phyloP scores from a whole-genome alignment of 2,113 vertebrate species.

The Rhipidura dahli region DNA sequence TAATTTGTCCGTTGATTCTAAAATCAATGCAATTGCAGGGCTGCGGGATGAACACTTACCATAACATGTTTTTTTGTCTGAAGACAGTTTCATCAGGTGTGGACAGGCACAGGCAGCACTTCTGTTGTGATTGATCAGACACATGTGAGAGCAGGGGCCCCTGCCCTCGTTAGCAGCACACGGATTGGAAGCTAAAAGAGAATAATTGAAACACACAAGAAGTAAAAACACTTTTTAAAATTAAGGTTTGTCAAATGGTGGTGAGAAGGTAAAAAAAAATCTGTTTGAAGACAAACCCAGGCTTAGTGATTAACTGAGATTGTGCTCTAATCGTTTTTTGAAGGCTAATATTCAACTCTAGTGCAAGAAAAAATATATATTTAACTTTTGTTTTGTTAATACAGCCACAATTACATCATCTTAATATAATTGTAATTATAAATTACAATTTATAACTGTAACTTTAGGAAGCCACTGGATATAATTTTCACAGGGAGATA shows the following conservation, averaged over 20 bases:
- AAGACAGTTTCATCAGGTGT: conserved; percentile 93
- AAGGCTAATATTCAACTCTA: not conserved
- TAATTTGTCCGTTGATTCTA: not conserved
- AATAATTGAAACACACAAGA: not conserved
- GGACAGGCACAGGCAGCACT: conserved; percentile 91
- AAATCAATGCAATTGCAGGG: not conserved
- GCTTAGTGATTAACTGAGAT: not conserved
- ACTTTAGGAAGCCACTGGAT: not conserved
- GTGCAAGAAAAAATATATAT: not conserved
- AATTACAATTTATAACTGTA: not conserved
- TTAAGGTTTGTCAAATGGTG: not conserved
- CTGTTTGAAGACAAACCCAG: not conserved
- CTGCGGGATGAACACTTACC: conserved; percentile 74
- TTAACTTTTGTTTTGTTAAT: not conserved
- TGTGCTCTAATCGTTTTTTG: accelerated
- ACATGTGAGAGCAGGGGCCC: conserved; percentile 96
- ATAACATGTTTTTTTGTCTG: conserved; percentile 89
- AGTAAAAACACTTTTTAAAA: not conserved
- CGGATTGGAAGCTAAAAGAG: conserved; percentile 85
- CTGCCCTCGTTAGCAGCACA: conserved; percentile 88
- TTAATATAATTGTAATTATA: no score
- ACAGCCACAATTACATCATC: not conserved
- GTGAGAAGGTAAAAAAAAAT: not conserved
- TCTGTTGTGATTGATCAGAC: conserved; percentile 92
- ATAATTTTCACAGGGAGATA: not conserved